These are phyloP conservation scores for Chymomyza fuscimana DNA, from an alignment of 2,888 invertebrate species.

Conservation along the genomic window DNA sequence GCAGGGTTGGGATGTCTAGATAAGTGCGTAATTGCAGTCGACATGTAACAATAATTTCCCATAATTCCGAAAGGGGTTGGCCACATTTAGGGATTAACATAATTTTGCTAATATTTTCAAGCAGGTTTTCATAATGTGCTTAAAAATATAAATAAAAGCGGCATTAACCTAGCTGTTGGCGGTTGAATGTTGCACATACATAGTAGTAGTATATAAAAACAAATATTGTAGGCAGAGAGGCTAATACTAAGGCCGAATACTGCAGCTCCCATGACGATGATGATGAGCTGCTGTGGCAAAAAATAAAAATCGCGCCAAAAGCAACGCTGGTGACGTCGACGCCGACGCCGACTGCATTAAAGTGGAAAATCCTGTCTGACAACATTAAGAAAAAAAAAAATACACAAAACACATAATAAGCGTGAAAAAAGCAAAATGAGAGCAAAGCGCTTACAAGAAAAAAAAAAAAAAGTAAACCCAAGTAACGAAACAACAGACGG, in stretches of 20 bases:
- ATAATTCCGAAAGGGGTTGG: neutral
- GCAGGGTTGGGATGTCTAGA: conserved; percentile 21
- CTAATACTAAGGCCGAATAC: conserved; percentile 37
- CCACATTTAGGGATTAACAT: conserved; percentile 49
- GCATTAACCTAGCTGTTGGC: conserved; percentile 59
- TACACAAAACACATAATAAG: conserved; percentile 56
- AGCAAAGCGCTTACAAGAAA: conserved; percentile 48
- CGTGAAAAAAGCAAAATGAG: conserved; percentile 65
- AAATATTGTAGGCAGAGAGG: neutral
- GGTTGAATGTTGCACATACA: neutral
- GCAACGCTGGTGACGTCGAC: conserved; percentile 11
- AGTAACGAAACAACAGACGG: conserved; percentile 8
- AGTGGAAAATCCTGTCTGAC: conserved; percentile 77
- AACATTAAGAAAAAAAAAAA: conserved; percentile 61
- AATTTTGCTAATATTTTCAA: conserved; percentile 59
- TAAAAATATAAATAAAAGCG: conserved; percentile 62
- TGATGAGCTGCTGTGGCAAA: conserved; percentile 36
- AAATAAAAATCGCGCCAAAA: conserved; percentile 50
- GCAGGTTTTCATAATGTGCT: conserved; percentile 55
- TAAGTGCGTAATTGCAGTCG: conserved; percentile 20
- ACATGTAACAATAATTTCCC: neutral
- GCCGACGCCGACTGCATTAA: conserved; percentile 57
- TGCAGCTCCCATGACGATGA: conserved; percentile 42
- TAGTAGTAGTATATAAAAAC: neutral
- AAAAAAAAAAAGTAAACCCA: conserved; percentile 8